Conservation (phyloP, 2,888 invertebrate species). For the Gnatocerus cornutus region DNA sequence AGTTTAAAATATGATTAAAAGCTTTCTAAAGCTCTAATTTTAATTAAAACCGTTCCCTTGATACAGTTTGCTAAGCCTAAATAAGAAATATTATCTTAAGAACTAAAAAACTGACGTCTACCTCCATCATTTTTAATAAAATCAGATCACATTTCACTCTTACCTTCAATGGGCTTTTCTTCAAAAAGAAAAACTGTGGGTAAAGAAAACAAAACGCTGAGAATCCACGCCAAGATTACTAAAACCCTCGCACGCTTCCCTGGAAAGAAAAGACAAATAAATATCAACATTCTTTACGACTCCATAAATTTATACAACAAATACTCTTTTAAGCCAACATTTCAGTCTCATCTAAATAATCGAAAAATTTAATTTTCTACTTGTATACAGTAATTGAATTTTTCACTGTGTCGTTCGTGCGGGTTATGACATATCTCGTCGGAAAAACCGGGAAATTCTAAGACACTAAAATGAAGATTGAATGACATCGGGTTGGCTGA, state of each 20-base stretch:
- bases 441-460: constrained; percentile 21
- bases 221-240: constrained; percentile 86
- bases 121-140: constrained; percentile 5
- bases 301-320: constrained; percentile 41
- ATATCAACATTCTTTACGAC: constrained; percentile 32
- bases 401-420: constrained; percentile 45
- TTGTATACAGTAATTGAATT: constrained; percentile 52
- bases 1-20: too few species aligned
- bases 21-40: too few species aligned
- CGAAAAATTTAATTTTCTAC: constrained; percentile 43
- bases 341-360: constrained; percentile 41
- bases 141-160: constrained; percentile 45
- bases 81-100: constrained; percentile 2
- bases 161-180: constrained; percentile 85
- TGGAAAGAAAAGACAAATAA: constrained; percentile 69
- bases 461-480: constrained; percentile 44
- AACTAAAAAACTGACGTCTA: constrained; percentile 1
- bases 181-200: constrained; percentile 89
- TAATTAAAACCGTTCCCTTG: too few species aligned
- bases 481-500: constrained; percentile 35
- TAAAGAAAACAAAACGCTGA: constrained; percentile 87
- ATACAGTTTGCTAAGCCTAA: not conserved
- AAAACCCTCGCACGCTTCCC: constrained; percentile 89
- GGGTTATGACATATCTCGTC: constrained; percentile 43
- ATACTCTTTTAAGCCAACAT: constrained; percentile 15